These are phyloP conservation scores for Brenthis hecate DNA, from an alignment of 2,888 invertebrate species.

Conservation along the genomic window DNA sequence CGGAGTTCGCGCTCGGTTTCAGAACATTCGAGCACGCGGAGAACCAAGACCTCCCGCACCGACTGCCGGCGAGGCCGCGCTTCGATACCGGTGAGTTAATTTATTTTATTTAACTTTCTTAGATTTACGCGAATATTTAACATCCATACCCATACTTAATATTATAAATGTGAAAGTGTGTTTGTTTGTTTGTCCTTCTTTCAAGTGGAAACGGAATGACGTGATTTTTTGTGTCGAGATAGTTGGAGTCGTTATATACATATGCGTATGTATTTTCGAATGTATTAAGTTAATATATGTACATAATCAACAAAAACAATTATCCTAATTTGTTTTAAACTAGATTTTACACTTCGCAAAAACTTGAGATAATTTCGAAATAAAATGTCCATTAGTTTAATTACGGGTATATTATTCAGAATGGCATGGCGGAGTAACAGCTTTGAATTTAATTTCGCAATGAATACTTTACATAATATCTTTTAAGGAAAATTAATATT, in stretches of 20 bases:
- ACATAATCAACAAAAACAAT: background rate
- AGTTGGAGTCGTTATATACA: background rate
- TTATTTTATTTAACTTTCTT: too few species aligned
- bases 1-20: constrained; percentile 78
- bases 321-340: background rate
- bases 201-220: too few species aligned
- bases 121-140: too few species aligned
- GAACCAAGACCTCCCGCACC: constrained; percentile 74
- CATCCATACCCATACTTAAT: too few species aligned
- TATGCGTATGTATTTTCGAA: background rate
- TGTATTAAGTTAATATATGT: background rate
- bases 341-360: background rate
- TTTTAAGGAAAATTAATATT: constrained; percentile 10
- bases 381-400: constrained; percentile 1
- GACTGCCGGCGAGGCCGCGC: constrained; percentile 71
- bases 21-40: constrained; percentile 77
- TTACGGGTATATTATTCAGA: constrained; percentile 2
- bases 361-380: constrained; percentile 4
- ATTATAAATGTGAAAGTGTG: too few species aligned
- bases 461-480: constrained; percentile 7
- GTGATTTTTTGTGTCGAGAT: too few species aligned
- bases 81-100: constrained; percentile 72
- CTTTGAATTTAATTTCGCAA: constrained; percentile 5
- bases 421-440: background rate
- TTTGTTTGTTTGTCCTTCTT: too few species aligned